A percentile compares a stretch with the other conserved stretches of the same genome.
Evolutionary conservation across 2,888 invertebrate species (phyloP).

Genomic region (Dynastes hyllus): DNA sequence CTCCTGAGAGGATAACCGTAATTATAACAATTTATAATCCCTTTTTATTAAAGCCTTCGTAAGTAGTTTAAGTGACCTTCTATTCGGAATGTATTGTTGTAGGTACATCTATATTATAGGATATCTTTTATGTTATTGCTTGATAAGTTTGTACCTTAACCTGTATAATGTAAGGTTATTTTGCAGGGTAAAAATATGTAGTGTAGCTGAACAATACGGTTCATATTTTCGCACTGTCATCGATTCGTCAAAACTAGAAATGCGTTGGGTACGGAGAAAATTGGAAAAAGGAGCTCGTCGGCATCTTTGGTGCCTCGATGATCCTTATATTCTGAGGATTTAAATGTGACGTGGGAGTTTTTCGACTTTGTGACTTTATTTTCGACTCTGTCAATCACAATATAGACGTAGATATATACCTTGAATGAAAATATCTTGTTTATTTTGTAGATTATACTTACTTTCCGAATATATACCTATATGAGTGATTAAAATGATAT

Average conservation of each 20-base stretch:
- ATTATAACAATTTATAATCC: conserved; percentile 9
- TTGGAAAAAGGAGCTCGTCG: not conserved
- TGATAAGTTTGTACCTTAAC: no score
- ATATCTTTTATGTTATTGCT: not conserved
- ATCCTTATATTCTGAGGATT: conserved; percentile 9
- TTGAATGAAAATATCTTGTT: no score
- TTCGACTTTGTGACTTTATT: conserved; percentile 35
- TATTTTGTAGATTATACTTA: no score
- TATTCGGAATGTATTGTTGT: conserved; percentile 1
- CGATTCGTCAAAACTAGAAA: conserved; percentile 37
- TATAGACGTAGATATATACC: not conserved
- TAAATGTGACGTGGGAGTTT: conserved; percentile 2
- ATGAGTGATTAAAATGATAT: no score
- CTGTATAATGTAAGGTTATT: no score
- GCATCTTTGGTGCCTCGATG: conserved; percentile 5
- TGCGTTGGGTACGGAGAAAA: not conserved
- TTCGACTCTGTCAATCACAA: not conserved
- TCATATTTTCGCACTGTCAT: conserved; percentile 40
- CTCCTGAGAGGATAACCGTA: not conserved
- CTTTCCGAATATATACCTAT: no score
- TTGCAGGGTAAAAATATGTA: not conserved
- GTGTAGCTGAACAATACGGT: conserved; percentile 18
- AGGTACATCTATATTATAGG: not conserved
- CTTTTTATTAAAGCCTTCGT: conserved; percentile 20
- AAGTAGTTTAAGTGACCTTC: conserved; percentile 31